These are phyloP conservation scores for Neuroterus valhalla DNA, from an alignment of 1,140 invertebrate species.

Conservation along the genomic window DNA sequence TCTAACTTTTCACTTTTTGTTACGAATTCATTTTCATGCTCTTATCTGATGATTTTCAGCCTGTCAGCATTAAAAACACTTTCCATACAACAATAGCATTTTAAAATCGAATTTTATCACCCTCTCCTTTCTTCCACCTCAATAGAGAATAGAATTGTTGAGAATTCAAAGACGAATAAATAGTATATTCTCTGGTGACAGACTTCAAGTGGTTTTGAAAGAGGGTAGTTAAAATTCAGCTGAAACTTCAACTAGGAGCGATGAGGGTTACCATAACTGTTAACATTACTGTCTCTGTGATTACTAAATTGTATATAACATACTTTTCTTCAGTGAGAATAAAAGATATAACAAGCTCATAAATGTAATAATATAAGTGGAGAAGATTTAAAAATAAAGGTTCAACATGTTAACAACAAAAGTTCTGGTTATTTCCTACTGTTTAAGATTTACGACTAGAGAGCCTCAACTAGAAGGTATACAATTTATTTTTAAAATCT, in stretches of 20 bases:
- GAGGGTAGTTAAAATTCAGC: no score
- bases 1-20: no score
- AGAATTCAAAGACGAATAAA: background rate
- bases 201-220: background rate
- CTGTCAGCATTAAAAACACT: no score
- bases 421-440: background rate
- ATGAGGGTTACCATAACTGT: no score
- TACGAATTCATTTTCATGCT: no score
- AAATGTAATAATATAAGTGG: background rate
- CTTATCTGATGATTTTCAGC: no score
- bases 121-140: background rate
- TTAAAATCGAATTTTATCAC: no score
- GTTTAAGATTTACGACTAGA: background rate
- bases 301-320: no score
- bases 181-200: background rate
- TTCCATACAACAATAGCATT: no score
- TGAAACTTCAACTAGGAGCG: no score
- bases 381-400: background rate
- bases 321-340: no score
- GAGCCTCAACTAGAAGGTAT: background rate
- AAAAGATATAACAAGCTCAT: background rate
- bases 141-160: background rate
- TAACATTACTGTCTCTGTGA: no score
- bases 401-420: background rate
- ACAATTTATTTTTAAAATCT: background rate